Conservation (phyloP, 1,140 invertebrate genomes). For the Marisa cornuarietis region DNA sequence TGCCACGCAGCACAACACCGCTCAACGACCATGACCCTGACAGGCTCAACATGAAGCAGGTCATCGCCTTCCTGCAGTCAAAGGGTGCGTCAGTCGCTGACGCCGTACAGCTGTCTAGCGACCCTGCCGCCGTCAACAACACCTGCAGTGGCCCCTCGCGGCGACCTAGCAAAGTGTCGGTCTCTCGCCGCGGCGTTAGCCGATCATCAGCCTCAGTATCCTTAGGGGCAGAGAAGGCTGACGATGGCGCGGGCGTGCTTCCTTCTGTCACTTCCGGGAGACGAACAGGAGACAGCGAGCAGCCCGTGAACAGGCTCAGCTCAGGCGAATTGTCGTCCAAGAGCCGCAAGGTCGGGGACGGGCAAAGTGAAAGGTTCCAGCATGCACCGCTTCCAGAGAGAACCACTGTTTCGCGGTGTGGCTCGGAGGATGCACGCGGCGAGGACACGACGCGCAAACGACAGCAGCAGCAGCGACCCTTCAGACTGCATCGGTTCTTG, state of each 20-base stretch:
- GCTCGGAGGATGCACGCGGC: too few species aligned
- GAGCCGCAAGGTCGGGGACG: background rate
- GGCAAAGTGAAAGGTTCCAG: background rate
- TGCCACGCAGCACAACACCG: slow-evolving; percentile 48
- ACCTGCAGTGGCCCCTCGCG: background rate
- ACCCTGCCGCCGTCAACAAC: background rate
- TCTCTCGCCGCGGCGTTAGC: background rate
- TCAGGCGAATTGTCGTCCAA: background rate
- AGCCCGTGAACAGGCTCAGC: background rate
- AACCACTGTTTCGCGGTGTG: background rate
- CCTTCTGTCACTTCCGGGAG: background rate
- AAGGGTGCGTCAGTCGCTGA: slow-evolving; percentile 11
- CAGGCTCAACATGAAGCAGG: slow-evolving; percentile 55
- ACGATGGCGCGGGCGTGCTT: too few species aligned
- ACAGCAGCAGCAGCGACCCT: slow-evolving; percentile 7
- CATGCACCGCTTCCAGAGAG: background rate
- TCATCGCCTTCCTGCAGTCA: slow-evolving; percentile 28
- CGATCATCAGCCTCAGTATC: background rate
- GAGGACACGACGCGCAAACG: too few species aligned
- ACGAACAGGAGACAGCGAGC: background rate
- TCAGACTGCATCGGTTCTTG: slow-evolving; percentile 21
- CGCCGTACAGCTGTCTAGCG: slow-evolving; percentile 13
- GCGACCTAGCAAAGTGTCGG: background rate
- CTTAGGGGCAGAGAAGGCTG: background rate
- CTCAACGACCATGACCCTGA: slow-evolving; percentile 52